phyloP scores from a whole-genome alignment of 53 echinoderm and acorn worm species.

The Luidia sarsii region DNA sequence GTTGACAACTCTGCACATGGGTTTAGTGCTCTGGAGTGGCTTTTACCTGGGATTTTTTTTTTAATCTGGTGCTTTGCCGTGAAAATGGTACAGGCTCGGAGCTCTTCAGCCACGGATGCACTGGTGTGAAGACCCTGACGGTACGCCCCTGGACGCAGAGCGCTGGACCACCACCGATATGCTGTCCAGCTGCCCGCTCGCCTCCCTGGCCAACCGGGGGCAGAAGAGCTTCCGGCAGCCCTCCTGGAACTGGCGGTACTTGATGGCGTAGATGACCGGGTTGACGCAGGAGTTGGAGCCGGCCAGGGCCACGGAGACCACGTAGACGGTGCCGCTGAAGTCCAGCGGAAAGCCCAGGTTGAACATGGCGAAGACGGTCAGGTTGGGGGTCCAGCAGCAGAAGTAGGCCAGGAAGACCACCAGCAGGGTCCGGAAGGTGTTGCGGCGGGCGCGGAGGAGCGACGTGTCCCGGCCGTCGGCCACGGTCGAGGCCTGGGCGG shows the following conservation, averaged over 20 bases:
- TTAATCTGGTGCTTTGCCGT: too few relatives aligned
- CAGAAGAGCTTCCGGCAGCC: neutral
- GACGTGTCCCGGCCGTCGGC: neutral
- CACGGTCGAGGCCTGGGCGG: neutral
- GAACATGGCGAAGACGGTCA: conserved; percentile 44
- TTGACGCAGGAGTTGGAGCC: conserved; percentile 48
- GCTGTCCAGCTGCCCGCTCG: neutral
- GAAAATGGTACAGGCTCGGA: too few relatives aligned
- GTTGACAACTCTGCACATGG: too few relatives aligned
- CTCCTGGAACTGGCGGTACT: conserved; percentile 57
- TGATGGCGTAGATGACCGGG: conserved; percentile 57
- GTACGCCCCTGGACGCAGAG: neutral
- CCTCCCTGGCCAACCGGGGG: too few relatives aligned
- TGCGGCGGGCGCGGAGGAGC: conserved; percentile 22
- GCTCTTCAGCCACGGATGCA: too few relatives aligned
- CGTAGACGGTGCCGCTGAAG: conserved; percentile 14
- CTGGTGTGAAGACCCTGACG: too few relatives aligned
- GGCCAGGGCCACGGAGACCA: conserved; percentile 30
- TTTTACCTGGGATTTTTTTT: too few relatives aligned
- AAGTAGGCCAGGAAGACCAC: conserved; percentile 40
- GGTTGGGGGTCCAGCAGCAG: conserved; percentile 65
- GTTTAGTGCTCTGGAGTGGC: too few relatives aligned
- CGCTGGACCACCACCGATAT: neutral
- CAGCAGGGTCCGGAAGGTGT: conserved; percentile 55
- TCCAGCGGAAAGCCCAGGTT: conserved; percentile 43